Evolutionary conservation across 2,113 vertebrate species (phyloP), one percentile per base, ranked within the genome.

Genomic region (Microtus pennsylvanicus): DNA sequence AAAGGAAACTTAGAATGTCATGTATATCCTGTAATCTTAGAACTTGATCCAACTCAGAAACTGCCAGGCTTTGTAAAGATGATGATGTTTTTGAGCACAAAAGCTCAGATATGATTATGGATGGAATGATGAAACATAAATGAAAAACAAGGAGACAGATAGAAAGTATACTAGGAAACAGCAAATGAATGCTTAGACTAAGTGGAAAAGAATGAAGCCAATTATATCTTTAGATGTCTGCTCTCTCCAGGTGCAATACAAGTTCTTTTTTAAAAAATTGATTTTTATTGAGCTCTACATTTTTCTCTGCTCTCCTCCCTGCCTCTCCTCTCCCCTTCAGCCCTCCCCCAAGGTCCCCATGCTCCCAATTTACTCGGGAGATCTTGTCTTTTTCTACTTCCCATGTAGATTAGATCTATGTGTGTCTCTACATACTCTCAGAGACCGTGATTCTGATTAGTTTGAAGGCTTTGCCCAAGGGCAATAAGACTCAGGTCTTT

Each of bases 1-100:
- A 89, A 93, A 21, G 50, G 78, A 91, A 98, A 91, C 26, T 45
- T 58, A 95, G 76, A 11, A 72, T 95, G 16, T 67, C 38, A 65
- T 28, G 2, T 55, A 65, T n/a, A 26, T 16, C 58, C 55, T 17
- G 7, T 65, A 90, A 87, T 96, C 96, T 63, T 65, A 92, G 74
- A 95, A 75, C 28, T 4, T 70, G 13, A 17, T 21, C 91, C 47
- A 87, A 45, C 28, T 80, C 86, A 72, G 87, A 38, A 83, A 74
- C 3, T 61, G 6, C 45, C 83, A 95, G 24, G 4, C 24, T 94
- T 74, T 85, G 28, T 90, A 82, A 88, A 26, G 50, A 77, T 30
- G 7, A 8, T 21, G 7, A 58, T 58, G 19, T 21, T 45, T 70
- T 92, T 75, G 28, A 93, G 26, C 13, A 74, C 22, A 94, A 2